A percentile compares a stretch with the other conserved stretches of the same genome.
These are phyloP conservation scores for Zaprionus davidi DNA, from an alignment of 1,140 invertebrate genomes.

Conservation along the genomic window DNA sequence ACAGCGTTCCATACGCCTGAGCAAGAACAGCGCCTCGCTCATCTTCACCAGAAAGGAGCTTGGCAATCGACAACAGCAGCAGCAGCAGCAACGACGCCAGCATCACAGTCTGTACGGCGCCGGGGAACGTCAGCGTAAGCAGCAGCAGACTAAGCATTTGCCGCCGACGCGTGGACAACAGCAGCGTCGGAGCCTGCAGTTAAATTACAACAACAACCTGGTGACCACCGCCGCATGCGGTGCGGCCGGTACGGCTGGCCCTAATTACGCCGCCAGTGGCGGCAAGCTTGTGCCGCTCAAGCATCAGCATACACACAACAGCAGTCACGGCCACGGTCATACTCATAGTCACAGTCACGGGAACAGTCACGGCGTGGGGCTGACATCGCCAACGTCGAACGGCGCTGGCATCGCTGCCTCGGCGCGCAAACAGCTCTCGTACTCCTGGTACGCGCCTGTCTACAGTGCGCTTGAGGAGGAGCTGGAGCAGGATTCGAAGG, in stretches of 20 bases:
- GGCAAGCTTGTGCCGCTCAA: slow-evolving; percentile 58
- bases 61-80: slow-evolving; percentile 15
- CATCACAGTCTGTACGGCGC: slow-evolving; percentile 65
- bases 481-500: slow-evolving; percentile 83
- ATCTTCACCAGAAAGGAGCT: slow-evolving; percentile 82
- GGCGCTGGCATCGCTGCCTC: slow-evolving; percentile 46
- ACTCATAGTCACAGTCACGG: slow-evolving; percentile 15
- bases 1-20: slow-evolving; percentile 73
- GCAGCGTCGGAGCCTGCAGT: slow-evolving; percentile 69
- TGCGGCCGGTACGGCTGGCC: slow-evolving; percentile 38
- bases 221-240: slow-evolving; percentile 52
- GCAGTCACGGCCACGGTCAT: slow-evolving; percentile 30
- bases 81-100: slow-evolving; percentile 43
- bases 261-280: slow-evolving; percentile 40
- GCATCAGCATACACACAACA: slow-evolving; percentile 42
- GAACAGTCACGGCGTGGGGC: slow-evolving; percentile 44
- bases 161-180: slow-evolving; percentile 68
- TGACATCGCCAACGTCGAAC: slow-evolving; percentile 40
- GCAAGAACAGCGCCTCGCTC: slow-evolving; percentile 79
- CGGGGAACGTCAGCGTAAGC: slow-evolving; percentile 51
- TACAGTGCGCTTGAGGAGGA: slow-evolving; percentile 84
- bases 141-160: slow-evolving; percentile 73
- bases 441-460: slow-evolving; percentile 84
- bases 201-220: slow-evolving; percentile 79
- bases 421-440: slow-evolving; percentile 80